Percentiles rank a stretch among this genome's conserved stretches.
phyloP scores from a whole-genome alignment of 2,888 invertebrate genomes.

The Barypeithes pellucidus region DNA sequence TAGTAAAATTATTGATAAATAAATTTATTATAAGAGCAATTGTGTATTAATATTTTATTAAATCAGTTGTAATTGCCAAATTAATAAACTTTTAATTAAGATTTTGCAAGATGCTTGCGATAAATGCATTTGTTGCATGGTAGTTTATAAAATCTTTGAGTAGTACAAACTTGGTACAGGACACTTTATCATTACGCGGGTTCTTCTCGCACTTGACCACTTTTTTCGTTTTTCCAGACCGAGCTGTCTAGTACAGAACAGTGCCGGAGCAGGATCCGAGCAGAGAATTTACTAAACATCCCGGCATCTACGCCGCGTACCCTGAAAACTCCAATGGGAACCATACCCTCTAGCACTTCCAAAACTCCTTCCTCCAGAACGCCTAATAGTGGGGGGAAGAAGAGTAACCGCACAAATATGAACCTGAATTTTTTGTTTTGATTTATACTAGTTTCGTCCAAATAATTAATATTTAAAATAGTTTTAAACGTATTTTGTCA shows the following conservation, averaged over 20 bases:
- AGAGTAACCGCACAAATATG: conserved; percentile 34
- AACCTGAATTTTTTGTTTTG: conserved; percentile 50
- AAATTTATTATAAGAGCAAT: no score
- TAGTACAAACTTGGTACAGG: no score
- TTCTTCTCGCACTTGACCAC: no score
- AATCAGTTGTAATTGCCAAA: no score
- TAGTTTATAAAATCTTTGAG: no score
- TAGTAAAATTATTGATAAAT: no score
- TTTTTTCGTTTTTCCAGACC: conserved; percentile 39
- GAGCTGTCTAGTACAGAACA: conserved; percentile 42
- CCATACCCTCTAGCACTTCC: conserved; percentile 1
- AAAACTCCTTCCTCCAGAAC: conserved; percentile 35
- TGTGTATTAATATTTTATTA: no score
- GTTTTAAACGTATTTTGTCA: background rate
- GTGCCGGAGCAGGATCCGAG: conserved; percentile 49
- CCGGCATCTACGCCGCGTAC: conserved; percentile 20
- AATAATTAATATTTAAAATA: background rate
- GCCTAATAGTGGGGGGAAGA: conserved; percentile 22
- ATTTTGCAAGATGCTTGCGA: no score
- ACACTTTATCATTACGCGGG: no score
- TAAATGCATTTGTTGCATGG: no score
- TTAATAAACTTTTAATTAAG: no score
- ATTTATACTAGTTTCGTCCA: background rate
- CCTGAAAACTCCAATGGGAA: background rate
- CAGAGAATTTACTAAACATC: conserved; percentile 23